Conservation (phyloP, 2,113 vertebrate genomes). For the Calyptommatus sinebrachiatus region DNA sequence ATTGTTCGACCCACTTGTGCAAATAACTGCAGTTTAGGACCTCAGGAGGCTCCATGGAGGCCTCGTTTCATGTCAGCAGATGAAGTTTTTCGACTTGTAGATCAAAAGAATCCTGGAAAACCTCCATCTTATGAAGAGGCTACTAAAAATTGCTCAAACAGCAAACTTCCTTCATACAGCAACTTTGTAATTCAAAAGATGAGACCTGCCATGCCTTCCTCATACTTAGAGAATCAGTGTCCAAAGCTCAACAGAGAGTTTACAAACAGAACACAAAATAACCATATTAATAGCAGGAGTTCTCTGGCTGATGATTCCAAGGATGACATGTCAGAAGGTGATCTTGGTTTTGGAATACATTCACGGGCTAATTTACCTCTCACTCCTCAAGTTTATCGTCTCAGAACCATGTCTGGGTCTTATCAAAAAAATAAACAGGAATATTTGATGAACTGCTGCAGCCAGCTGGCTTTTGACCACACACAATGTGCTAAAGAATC, state of each 20-base stretch:
- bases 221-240: constrained; percentile 32
- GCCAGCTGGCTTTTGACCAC: constrained; percentile 84
- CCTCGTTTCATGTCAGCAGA: constrained; percentile 74
- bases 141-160: constrained; percentile 58
- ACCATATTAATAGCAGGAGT: constrained; percentile 4
- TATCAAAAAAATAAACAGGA: constrained; percentile 63
- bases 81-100: constrained; percentile 81
- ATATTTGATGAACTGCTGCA: constrained; percentile 70
- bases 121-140: constrained; percentile 89
- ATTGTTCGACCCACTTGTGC: constrained; percentile 74
- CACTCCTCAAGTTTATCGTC: constrained; percentile 60
- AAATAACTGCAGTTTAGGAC: constrained; percentile 46
- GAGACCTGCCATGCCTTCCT: constrained; percentile 45
- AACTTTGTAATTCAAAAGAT: constrained; percentile 80
- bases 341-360: constrained; percentile 22
- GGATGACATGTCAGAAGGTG: constrained; percentile 22
- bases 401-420: constrained; percentile 82
- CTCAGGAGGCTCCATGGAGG: constrained; percentile 30
- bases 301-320: constrained; percentile 28
- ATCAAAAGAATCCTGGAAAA: constrained; percentile 72
- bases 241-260: constrained; percentile 6
- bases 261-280: constrained; percentile 12
- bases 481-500: constrained; percentile 87
- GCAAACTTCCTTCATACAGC: constrained; percentile 45
- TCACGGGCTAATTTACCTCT: constrained; percentile 41